Base-by-base conservation (phyloP, 2,888 invertebrate species). In the Drosophila suboccidentalis region DNA sequence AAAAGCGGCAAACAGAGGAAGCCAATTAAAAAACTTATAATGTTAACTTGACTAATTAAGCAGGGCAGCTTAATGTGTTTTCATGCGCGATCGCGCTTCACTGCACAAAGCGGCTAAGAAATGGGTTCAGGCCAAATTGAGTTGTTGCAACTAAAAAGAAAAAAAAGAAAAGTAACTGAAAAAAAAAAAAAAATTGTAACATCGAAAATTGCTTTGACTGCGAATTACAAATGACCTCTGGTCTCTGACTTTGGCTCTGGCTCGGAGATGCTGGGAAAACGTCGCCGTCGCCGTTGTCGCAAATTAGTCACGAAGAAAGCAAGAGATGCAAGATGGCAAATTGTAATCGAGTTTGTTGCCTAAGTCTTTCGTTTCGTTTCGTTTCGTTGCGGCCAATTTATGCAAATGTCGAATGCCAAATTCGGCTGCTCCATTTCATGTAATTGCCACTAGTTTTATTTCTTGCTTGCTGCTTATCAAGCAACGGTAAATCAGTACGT, bases 401-500 rank as follows among this genome's bases (percentile, higher is more conserved):
- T 84, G 84, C 87, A 84, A 84, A 86, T 59, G 73, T 78, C 86
- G 72, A 86, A 74, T 71, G 72, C 51, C 36, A n/a, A 44, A 50
- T 59, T 46, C 50, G 57, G 70, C 75, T 85, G 83, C 83, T 83
- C 86, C 83, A 86, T 70, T 83, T 83, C 76, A 76, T 83, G 83
- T 83, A 83, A 83, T 83, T 83, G 83, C 86, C 83, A 75, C 86
- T 76, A 63, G 66, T 75, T 64, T 62, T 61, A 44, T 57, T 32
- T 39, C 13, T 22, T 34, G 46, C 13, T 22, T 34, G 46, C 19
- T 67, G 80, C 71, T 80, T 81, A 80, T 80, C 80, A 71, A 64
- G 70, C 78, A 84, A 84, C 87, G 79, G 84, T 84, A 84, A 87
- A 84, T 87, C 82, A 83, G 87, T 86, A 80, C 72, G 83, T 81